phyloP scores from a whole-genome alignment of 1,140 invertebrate genomes.

The Atopsyche davidsoni region DNA sequence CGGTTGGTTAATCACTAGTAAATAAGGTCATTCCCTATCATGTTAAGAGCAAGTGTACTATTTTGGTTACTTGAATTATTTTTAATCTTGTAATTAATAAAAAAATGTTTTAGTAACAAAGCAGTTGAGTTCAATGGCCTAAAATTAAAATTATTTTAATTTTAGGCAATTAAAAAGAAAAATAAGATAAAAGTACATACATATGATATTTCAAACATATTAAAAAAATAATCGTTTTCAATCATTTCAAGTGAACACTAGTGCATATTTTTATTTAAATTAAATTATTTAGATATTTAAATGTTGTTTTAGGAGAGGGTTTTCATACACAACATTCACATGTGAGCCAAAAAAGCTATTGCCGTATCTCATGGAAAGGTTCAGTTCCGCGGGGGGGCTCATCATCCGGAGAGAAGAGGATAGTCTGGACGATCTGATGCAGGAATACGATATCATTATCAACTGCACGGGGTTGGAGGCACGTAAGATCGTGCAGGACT shows the following conservation, averaged over 20 bases:
- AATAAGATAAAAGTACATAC: too few species aligned
- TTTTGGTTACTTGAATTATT: too few species aligned
- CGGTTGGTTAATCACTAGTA: too few species aligned
- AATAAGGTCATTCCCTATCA: too few species aligned
- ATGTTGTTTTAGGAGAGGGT: too few species aligned
- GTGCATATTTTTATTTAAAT: too few species aligned
- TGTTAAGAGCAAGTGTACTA: too few species aligned
- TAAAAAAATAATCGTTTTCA: too few species aligned
- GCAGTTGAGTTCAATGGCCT: background rate
- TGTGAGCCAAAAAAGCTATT: slow-evolving; percentile 54
- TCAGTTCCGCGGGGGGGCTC: slow-evolving; percentile 50
- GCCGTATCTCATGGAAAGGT: slow-evolving; percentile 55
- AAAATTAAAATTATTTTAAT: background rate
- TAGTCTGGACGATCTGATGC: slow-evolving; percentile 46
- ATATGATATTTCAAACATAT: too few species aligned
- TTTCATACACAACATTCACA: slow-evolving; percentile 58
- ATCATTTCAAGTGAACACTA: too few species aligned
- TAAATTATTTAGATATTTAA: too few species aligned
- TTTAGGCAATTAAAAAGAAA: too few species aligned
- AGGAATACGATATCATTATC: slow-evolving; percentile 59
- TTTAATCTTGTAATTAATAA: background rate
- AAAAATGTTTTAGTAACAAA: background rate
- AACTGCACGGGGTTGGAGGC: slow-evolving; percentile 69
- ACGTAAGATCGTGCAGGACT: slow-evolving; percentile 51
- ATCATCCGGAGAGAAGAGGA: slow-evolving; percentile 46